Base-by-base conservation (phyloP, 1,140 invertebrate species). In the Manduca sexta region DNA sequence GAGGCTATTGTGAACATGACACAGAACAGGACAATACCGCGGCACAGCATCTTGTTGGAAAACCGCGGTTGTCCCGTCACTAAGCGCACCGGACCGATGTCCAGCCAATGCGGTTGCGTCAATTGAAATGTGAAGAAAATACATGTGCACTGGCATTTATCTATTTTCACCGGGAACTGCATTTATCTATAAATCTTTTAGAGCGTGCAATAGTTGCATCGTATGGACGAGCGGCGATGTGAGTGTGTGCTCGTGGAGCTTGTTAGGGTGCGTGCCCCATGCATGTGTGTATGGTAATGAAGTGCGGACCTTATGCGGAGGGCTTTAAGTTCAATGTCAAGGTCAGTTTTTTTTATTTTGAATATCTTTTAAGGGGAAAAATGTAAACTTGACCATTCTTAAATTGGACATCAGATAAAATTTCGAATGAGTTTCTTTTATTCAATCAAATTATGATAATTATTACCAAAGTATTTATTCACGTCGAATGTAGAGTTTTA, bases 141-240 rank as follows among this genome's bases (percentile, higher is more conserved):
- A 77, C 69, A 74, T 77, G 75, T 65, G 71, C 80, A 75, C 72
- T 74, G 74, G 73, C 83, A 86, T 87, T 87, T 87, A 87, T 87
- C 80, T 78, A 87, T 85, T 86, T 86, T 87, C 84, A 82, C 84
- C 82, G 81, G 78, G 76, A 79, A 84, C 79, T 77, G 69, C 82
- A 76, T 73, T 85, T 85, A 85, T 85, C 79, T 85, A 85, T 85
- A 82, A 86, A 87, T 79, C 78, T 86, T 86, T 87, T 80, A 86
- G 84, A 86, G 86, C 86, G 84, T 87, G 86, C 81, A 81, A 86
- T 85, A 72, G 75, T 76, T 84, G 77, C 78, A 82, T 77, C 73
- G 79, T 79, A 70, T 74, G 65, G 70, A 26, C 21, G 21, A 77
- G 76, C 78, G 76, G 78, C 79, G 74, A 73, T 70, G 66, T 80